Evolutionary conservation across 2,113 vertebrate genomes (phyloP), one percentile per base, ranked within the genome.

Genomic region (Cephalopterus ornatus): DNA sequence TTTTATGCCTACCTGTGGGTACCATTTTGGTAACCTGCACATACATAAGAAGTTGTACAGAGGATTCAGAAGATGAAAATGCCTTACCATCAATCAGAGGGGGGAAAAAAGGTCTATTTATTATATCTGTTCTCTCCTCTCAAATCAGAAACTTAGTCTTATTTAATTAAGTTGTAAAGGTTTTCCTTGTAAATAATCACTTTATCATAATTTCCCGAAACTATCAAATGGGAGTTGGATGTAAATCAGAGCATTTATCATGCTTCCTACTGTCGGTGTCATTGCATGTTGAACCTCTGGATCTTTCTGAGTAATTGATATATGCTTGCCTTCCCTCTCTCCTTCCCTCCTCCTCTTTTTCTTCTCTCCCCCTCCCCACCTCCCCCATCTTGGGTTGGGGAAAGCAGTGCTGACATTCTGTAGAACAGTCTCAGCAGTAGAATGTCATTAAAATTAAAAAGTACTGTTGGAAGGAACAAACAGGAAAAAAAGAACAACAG

Each of bases 381-480:
- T 22, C 32, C 8, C 24, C 26, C 2, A 9, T 28, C 8, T 92
- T 4, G 0, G 8, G 9, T 13, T 70, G 62, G 53, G 62, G 20
- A 90, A 96, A 94, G 41, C 33, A 65, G 11, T n/a, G 35, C 19
- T 6, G 18, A 79, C 53, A 53, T 42, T 89, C 44, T 88, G 30
- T 97, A 92, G 56, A 97, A 61, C 56, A 86, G 46, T 76, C 59
- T 95, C 88, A 71, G 53, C 67, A 70, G 58, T 27, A 33, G 32
- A 95, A 92, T 97, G 85, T 91, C 92, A 95, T 97, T 97, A 97
- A 95, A 97, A 96, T 93, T 91, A 74, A 97, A 93, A 97, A 97
- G 96, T 81, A 97, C 70, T 70, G 42, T 83, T 93, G 56, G 55
- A 95, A 97, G 68, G 55, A 96, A 90, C 6, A 4, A 95, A 37